phyloP scores from a whole-genome alignment of 2,888 invertebrate genomes.

The Dichetophora obliterata region DNA sequence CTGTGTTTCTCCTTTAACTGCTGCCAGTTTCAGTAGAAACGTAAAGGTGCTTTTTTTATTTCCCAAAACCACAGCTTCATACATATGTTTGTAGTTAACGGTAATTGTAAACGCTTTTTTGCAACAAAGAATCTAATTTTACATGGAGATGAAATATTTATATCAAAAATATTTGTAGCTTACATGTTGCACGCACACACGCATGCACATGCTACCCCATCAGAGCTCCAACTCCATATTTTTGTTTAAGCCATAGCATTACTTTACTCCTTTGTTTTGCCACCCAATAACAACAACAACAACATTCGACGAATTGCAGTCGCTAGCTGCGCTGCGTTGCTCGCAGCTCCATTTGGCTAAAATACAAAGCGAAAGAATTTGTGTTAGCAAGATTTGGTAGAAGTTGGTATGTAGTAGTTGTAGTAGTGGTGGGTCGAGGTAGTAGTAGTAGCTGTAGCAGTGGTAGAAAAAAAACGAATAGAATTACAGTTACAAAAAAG shows the following conservation, averaged over 20 bases:
- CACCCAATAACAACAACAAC: too few species aligned
- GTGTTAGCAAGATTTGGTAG: too few species aligned
- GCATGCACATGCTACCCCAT: not conserved
- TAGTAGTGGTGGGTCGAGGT: not conserved
- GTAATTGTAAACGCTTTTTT: conserved; percentile 48
- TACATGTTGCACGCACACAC: conserved; percentile 19
- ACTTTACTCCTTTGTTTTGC: not conserved
- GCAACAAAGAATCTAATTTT: conserved; percentile 51
- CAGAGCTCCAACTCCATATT: not conserved
- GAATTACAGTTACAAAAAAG: not conserved
- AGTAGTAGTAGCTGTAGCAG: not conserved
- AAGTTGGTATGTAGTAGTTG: too few species aligned
- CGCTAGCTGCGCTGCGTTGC: not conserved
- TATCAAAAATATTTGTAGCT: conserved; percentile 44
- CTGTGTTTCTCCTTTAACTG: too few species aligned
- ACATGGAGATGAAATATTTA: conserved; percentile 51
- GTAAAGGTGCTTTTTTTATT: too few species aligned
- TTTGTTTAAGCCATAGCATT: not conserved
- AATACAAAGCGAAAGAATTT: not conserved
- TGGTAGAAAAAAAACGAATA: not conserved
- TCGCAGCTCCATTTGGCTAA: not conserved
- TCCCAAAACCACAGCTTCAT: too few species aligned
- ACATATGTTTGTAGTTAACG: conserved; percentile 13
- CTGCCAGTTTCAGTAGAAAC: too few species aligned
- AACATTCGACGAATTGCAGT: not conserved